These are phyloP conservation scores for Eulimnadia texana DNA, from an alignment of 1,140 invertebrate species.

Conservation along the genomic window DNA sequence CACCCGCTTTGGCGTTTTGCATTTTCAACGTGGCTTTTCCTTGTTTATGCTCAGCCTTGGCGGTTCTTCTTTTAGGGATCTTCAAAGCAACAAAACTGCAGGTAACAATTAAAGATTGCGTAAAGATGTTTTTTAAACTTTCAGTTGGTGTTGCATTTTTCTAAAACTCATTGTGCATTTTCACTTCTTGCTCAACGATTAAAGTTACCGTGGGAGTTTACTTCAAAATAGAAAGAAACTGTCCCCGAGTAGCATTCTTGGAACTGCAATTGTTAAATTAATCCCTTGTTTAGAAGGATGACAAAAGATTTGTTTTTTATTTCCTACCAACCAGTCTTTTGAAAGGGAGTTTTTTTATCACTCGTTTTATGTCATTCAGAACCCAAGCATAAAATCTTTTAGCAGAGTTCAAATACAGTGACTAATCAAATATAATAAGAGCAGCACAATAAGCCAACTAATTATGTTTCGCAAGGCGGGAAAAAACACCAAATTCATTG, in stretches of 20 bases:
- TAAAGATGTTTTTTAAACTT: not conserved
- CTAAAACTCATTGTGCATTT: no score
- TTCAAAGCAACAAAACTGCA: constrained; percentile 45
- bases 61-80: constrained; percentile 66
- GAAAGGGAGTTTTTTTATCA: no score
- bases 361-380: no score
- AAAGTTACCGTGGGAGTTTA: no score
- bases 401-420: not conserved
- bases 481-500: no score
- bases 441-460: not conserved
- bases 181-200: no score
- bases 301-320: not conserved
- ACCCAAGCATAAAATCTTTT: no score
- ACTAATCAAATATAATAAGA: not conserved
- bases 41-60: constrained; percentile 66
- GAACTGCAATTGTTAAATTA: not conserved
- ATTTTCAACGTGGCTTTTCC: constrained; percentile 66
- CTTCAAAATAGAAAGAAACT: no score
- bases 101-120: constrained; percentile 19
- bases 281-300: not conserved
- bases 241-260: no score
- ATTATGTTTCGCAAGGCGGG: not conserved
- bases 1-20: constrained; percentile 61
- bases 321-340: no score
- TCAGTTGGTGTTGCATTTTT: no score